A percentile compares a stretch with the other conserved stretches of the same genome.
Conservation (phyloP, 2,888 invertebrate genomes). For the Saturnia pavonia region DNA sequence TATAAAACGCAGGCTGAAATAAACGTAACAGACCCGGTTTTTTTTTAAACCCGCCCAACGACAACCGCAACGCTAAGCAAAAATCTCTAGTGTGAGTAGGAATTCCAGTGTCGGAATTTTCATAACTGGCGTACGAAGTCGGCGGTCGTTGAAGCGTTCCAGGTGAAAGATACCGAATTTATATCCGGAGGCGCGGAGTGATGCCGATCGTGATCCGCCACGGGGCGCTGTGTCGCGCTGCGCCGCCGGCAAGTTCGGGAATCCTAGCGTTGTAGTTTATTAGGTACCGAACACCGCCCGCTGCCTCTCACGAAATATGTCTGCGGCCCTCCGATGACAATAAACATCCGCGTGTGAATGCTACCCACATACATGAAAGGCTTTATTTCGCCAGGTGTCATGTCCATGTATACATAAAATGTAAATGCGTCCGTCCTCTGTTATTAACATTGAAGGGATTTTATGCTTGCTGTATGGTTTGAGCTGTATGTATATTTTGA, state of each 20-base stretch:
- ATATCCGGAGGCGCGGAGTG: constrained; percentile 58
- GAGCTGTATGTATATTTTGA: constrained; percentile 18
- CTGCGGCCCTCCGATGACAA: constrained; percentile 56
- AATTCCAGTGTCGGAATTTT: constrained; percentile 78
- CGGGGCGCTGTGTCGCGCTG: constrained; percentile 28
- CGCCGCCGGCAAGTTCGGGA: constrained; percentile 42
- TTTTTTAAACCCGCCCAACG: constrained; percentile 73
- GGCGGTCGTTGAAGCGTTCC: constrained; percentile 59
- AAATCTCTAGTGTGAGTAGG: constrained; percentile 75
- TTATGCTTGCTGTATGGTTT: constrained; percentile 32
- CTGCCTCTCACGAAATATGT: constrained; percentile 56
- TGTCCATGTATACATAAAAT: constrained; percentile 56
- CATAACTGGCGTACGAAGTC: constrained; percentile 69
- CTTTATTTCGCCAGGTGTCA: constrained; percentile 64
- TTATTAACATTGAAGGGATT: constrained; percentile 46
- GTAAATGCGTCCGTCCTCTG: constrained; percentile 46
- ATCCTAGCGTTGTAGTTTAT: constrained; percentile 57
- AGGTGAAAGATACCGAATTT: constrained; percentile 70
- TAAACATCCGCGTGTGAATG: constrained; percentile 56
- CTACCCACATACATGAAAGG: constrained; percentile 59
- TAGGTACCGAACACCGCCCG: constrained; percentile 48
- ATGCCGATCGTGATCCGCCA: constrained; percentile 51
- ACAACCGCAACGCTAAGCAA: constrained; percentile 76
- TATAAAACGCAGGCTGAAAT: constrained; percentile 77
- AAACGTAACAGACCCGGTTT: constrained; percentile 74